Evolutionary conservation across 2,888 invertebrate genomes (phyloP).

Genomic region (Stegophylla sp.): DNA sequence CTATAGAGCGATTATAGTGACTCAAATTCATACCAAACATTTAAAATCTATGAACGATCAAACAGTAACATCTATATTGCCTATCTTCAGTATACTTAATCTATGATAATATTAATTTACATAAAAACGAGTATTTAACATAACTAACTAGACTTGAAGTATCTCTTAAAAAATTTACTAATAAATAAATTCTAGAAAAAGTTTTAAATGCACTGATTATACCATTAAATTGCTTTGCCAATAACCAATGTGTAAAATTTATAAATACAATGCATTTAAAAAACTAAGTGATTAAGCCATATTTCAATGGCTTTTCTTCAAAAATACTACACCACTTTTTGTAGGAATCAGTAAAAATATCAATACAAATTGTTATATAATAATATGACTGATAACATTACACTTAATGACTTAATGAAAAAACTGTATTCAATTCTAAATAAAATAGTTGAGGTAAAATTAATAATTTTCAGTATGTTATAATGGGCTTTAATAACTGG

Average conservation of each 20-base stretch:
- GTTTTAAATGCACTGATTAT: not conserved
- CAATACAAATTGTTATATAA: not conserved
- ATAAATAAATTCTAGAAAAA: not conserved
- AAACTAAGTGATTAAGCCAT: not conserved
- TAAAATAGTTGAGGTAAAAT: not conserved
- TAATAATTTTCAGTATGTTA: not conserved
- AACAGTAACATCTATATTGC: no score
- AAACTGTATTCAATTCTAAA: conserved; percentile 2
- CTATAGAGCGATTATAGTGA: no score
- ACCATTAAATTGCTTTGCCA: not conserved
- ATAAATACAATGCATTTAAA: not conserved
- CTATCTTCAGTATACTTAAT: no score
- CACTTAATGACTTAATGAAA: not conserved
- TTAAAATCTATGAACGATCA: no score
- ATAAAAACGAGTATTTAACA: no score
- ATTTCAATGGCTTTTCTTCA: not conserved
- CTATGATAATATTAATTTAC: no score
- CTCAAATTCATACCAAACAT: no score
- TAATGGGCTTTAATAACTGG: conserved; percentile 29
- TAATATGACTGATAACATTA: not conserved
- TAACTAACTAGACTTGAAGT: no score
- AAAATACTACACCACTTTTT: not conserved
- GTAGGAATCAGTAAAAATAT: not conserved
- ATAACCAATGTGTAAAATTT: not conserved
- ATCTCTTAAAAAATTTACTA: no score